Percentiles rank a stretch among this genome's conserved stretches.
Conservation (phyloP, 2,113 vertebrate genomes). For the Thinocorus orbignyianus region DNA sequence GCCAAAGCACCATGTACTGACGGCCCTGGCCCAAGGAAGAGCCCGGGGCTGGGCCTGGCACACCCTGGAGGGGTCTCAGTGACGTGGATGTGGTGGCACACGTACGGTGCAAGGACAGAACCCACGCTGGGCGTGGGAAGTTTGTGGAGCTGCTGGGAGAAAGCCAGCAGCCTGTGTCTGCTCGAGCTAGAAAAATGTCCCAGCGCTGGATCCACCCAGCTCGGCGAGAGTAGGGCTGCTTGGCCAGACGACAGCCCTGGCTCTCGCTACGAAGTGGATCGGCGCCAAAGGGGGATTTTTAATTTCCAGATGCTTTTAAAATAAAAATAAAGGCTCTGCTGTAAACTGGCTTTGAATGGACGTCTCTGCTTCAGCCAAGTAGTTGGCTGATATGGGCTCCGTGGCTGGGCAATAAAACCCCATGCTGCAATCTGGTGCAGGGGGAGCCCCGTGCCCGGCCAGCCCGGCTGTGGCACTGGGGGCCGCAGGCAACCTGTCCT, state of each 20-base stretch:
- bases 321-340: constrained; percentile 72
- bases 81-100: accelerated
- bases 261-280: constrained; percentile 52
- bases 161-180: not conserved
- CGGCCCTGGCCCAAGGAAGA: not conserved
- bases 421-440: not conserved
- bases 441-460: not conserved
- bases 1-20: not conserved
- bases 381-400: not conserved
- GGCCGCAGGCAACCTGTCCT: not conserved
- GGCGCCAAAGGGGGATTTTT: constrained; percentile 69
- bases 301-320: constrained; percentile 79
- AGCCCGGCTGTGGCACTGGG: accelerated
- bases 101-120: not conserved
- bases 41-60: not conserved
- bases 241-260: constrained; percentile 65
- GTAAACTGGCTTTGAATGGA: constrained; percentile 68
- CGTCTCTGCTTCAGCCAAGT: constrained; percentile 51
- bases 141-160: not conserved
- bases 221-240: constrained; percentile 32
- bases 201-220: constrained; percentile 4
- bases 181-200: not conserved
- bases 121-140: not conserved
- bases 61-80: accelerated
- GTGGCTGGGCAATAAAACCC: constrained; percentile 6